These are phyloP conservation scores for Noturus placidus DNA, from an alignment of 2,113 vertebrate species.

Conservation along the genomic window DNA sequence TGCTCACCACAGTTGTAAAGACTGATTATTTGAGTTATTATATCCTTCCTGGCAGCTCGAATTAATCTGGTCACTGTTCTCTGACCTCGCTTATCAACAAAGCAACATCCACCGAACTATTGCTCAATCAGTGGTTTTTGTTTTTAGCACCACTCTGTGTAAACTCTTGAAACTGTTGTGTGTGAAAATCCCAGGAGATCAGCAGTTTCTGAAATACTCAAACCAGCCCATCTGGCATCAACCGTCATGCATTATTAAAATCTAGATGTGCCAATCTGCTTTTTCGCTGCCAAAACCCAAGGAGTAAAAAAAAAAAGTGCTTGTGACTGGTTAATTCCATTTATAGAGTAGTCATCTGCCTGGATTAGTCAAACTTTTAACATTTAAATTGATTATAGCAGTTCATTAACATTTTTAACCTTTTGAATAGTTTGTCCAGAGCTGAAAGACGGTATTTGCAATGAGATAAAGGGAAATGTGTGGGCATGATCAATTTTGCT, in stretches of 20 bases:
- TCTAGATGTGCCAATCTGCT: background rate
- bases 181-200: no score
- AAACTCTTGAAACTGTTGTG: no score
- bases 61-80: no score
- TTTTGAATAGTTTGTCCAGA: background rate
- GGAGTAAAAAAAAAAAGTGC: background rate
- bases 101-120: no score
- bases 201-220: no score
- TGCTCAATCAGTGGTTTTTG: no score
- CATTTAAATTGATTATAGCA: background rate
- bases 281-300: background rate
- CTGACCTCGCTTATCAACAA: no score
- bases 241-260: background rate
- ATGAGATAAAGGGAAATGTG: background rate
- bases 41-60: no score
- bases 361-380: background rate
- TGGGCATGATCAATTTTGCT: background rate
- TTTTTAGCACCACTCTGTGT: no score
- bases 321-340: background rate
- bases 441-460: background rate
- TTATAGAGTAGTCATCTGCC: background rate
- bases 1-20: no score
- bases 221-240: no score
- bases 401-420: background rate
- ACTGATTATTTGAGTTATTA: no score